Conservation (phyloP, 1,140 invertebrate species). For the Yoshiicerus persimilis region DNA sequence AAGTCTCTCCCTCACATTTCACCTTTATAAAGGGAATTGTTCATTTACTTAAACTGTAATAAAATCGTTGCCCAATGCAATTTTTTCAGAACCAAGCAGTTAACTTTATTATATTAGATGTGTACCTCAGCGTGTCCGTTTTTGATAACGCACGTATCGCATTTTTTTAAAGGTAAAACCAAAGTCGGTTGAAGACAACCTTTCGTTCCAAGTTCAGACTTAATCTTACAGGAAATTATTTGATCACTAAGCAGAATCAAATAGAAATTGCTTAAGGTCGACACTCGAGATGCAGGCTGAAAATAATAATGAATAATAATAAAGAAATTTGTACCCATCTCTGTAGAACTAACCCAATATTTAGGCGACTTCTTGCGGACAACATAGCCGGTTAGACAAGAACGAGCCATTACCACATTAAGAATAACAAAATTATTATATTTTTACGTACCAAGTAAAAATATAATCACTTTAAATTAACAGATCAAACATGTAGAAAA, state of each 20-base stretch:
- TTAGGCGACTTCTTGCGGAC: too few species aligned
- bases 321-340: too few species aligned
- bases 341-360: too few species aligned
- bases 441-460: too few species aligned
- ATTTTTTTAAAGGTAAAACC: constrained; percentile 40
- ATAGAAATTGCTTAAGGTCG: constrained; percentile 28
- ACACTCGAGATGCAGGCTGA: not conserved
- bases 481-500: too few species aligned
- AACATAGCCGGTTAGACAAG: too few species aligned
- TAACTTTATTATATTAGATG: not conserved
- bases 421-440: too few species aligned
- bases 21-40: not conserved
- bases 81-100: not conserved
- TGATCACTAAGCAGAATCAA: constrained; percentile 45
- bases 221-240: constrained; percentile 43
- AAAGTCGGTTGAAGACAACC: constrained; percentile 29
- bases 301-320: not conserved
- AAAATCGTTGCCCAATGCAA: not conserved
- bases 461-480: too few species aligned
- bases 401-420: too few species aligned
- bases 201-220: constrained; percentile 38
- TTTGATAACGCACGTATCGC: not conserved
- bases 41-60: not conserved
- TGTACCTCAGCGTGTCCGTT: not conserved
- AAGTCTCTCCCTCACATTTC: constrained; percentile 31